Percentiles rank a stretch among this genome's conserved stretches.
phyloP scores from a whole-genome alignment of 2,113 vertebrate species.

The Morone saxatilis region DNA sequence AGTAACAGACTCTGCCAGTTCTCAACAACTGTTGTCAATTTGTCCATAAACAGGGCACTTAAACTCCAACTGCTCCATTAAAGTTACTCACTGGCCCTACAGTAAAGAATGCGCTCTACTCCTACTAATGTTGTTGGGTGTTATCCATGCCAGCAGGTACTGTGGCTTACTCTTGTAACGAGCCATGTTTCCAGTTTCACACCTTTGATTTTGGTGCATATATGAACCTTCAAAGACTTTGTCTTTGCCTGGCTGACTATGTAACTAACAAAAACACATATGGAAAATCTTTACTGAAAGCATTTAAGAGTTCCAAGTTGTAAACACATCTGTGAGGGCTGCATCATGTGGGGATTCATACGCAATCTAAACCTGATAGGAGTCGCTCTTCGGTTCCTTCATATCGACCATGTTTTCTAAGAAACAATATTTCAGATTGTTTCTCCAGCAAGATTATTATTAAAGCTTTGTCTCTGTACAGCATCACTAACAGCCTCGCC shows the following conservation, averaged over 20 bases:
- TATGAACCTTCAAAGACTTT: background rate
- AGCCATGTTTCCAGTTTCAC: background rate
- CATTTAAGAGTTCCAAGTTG: background rate
- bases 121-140: slow-evolving; percentile 8
- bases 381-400: background rate
- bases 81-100: slow-evolving; percentile 30
- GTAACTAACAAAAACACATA: slow-evolving; percentile 13
- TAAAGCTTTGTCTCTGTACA: slow-evolving; percentile 47
- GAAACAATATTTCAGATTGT: slow-evolving; percentile 62
- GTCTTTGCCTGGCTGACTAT: background rate
- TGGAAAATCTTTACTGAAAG: slow-evolving; percentile 12
- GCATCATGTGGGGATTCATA: slow-evolving; percentile 22
- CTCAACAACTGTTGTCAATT: slow-evolving; percentile 47
- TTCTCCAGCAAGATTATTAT: slow-evolving; percentile 65
- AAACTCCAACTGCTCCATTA: slow-evolving; percentile 55
- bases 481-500: slow-evolving; percentile 45
- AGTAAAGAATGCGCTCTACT: slow-evolving; percentile 15
- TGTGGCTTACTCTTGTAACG: background rate
- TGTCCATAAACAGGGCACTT: slow-evolving; percentile 60
- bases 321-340: slow-evolving; percentile 21
- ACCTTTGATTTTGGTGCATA: background rate
- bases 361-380: slow-evolving; percentile 42
- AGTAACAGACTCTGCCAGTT: slow-evolving; percentile 31
- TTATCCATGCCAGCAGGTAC: background rate
- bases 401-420: slow-evolving; percentile 45